phyloP scores from a whole-genome alignment of 2,888 invertebrate species.

The Ganaspis brasiliensis region DNA sequence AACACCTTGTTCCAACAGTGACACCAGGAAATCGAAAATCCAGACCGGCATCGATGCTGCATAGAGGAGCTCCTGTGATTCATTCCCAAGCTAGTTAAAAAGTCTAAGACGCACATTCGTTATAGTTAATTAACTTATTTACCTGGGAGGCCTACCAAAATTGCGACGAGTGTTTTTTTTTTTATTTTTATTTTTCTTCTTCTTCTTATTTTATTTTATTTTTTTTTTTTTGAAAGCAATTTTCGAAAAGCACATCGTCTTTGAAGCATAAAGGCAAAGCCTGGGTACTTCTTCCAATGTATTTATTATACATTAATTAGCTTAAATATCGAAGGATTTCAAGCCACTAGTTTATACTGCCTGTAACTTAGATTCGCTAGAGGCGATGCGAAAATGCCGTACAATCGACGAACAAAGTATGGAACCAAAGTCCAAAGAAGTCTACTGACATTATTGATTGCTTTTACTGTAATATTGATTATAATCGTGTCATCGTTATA shows the following conservation, averaged over 20 bases:
- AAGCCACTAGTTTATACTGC: constrained; percentile 34
- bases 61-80: constrained; percentile 83
- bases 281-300: constrained; percentile 69
- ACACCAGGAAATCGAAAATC: constrained; percentile 73
- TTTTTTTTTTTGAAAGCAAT: no score
- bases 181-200: no score
- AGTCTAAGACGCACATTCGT: constrained; percentile 43
- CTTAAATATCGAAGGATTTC: constrained; percentile 52
- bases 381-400: constrained; percentile 72
- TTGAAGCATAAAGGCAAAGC: constrained; percentile 60
- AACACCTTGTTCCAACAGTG: constrained; percentile 63
- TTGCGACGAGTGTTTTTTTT: constrained; percentile 45
- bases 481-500: constrained; percentile 44
- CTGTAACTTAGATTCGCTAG: constrained; percentile 28
- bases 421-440: constrained; percentile 65
- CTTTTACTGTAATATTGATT: constrained; percentile 54
- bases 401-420: constrained; percentile 61
- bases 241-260: constrained; percentile 55
- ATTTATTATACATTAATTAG: constrained; percentile 70
- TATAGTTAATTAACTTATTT: constrained; percentile 44
- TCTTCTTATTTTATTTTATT: no score
- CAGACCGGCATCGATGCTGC: constrained; percentile 82
- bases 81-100: constrained; percentile 84
- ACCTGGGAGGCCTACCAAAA: constrained; percentile 36
- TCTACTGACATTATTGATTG: constrained; percentile 45